Base-by-base conservation (phyloP, 2,797 vertebrate species). In the Scarus forsteni region DNA sequence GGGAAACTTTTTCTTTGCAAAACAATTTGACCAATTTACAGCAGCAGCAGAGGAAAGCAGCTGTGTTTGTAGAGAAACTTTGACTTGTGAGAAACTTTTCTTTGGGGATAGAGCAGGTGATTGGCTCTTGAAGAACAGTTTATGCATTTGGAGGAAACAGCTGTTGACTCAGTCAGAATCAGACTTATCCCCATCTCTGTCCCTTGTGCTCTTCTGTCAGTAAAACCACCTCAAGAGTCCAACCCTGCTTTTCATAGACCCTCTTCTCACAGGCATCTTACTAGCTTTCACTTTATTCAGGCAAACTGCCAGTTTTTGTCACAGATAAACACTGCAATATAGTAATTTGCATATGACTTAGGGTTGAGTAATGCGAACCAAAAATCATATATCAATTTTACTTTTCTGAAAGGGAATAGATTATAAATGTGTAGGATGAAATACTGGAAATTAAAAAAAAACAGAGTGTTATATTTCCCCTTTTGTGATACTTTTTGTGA, bases 161-260 rank as follows among this genome's bases (percentile, higher is more conserved):
- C 80, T 81, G 76, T 63, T 38, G 38, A 67, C 19, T 45, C 43
- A 54, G 46, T 27, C 54, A 55, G 61, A 66, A 70, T 78, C 49
- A 72, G 62, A 75, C 42, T 73, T 49, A 36, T 53, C 13, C 69
- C 5, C 49, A 57, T 60, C 55, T 16, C 46, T 53, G 68, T 57
- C 48, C 44, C 42, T 64, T 43, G 38, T 3, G 0, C 27, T 45
- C 13, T 46, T 4, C 27, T 63, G 53, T 63, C 8, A 16, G 45
- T 8, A 46, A 35, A 55, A 55, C 44, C n/a, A 9, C 48, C 18
- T 10, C 16, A 50, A 45, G 59, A 46, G 60, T 52, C 35, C 27
- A 70, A 9, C 42, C 27, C 34, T 42, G 14, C 12, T 56, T n/a
- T 46, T 51, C 27, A 27, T 27, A 27, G 27, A 27, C 27, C 27